These are phyloP conservation scores for Halocynthia roretzi DNA, from an alignment of 23 tunicate genomes.

Conservation along the genomic window DNA sequence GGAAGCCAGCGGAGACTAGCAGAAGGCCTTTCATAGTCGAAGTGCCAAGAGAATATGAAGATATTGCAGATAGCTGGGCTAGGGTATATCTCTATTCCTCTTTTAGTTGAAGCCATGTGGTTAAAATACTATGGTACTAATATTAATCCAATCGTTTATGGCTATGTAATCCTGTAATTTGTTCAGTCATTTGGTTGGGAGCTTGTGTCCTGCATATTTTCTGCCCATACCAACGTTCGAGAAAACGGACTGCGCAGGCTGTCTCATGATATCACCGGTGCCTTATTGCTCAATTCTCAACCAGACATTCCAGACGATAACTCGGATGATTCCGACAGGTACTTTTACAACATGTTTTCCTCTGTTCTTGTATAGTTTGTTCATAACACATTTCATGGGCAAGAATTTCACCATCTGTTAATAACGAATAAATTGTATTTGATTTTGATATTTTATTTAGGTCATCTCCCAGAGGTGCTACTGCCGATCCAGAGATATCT, in stretches of 20 bases:
- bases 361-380: too few species aligned
- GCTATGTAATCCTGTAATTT: background rate
- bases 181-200: constrained; percentile 87
- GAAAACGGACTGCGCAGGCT: constrained; percentile 79
- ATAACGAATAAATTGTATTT: too few species aligned
- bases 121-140: background rate
- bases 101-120: background rate
- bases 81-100: constrained; percentile 28
- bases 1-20: constrained; percentile 78
- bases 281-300: constrained; percentile 36
- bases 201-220: constrained; percentile 66
- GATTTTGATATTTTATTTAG: background rate
- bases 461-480: constrained; percentile 27
- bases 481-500: constrained; percentile 11
- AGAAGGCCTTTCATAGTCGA: constrained; percentile 61
- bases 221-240: constrained; percentile 71
- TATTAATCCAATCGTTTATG: background rate
- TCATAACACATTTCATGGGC: too few species aligned
- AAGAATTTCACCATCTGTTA: too few species aligned
- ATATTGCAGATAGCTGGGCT: constrained; percentile 68
- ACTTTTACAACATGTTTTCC: too few species aligned
- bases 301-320: constrained; percentile 24
- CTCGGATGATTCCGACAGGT: constrained; percentile 87
- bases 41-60: constrained; percentile 72
- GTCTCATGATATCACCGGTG: constrained; percentile 87